Conservation (phyloP, 2,113 vertebrate species). For the Thamnophis sirtalis region DNA sequence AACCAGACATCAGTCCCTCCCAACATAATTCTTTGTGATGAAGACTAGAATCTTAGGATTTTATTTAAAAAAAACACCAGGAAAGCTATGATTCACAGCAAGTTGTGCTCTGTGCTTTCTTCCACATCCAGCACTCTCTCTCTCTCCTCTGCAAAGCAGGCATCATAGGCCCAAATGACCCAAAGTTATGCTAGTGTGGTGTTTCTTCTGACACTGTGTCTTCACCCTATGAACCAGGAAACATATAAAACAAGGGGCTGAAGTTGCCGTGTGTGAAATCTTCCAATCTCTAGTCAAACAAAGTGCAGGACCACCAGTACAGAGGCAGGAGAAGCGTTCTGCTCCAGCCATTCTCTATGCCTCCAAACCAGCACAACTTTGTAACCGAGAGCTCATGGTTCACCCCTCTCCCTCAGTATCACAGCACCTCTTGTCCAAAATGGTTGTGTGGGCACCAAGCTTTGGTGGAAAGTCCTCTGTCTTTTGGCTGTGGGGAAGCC, state of each 20-base stretch:
- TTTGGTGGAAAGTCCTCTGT: slow-evolving; percentile 6
- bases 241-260: background rate
- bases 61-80: background rate
- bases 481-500: background rate
- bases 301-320: background rate
- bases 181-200: background rate
- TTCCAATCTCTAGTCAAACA: background rate
- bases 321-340: background rate
- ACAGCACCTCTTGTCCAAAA: background rate
- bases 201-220: background rate
- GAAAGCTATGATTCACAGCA: background rate
- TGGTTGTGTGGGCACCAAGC: background rate
- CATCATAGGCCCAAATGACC: background rate
- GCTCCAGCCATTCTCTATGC: background rate
- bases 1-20: background rate
- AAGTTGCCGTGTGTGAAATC: background rate
- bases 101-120: background rate
- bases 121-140: background rate
- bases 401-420: background rate
- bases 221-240: background rate
- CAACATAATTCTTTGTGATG: background rate
- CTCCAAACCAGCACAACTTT: background rate
- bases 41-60: background rate
- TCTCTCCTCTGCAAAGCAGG: background rate
- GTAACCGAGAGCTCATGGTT: background rate